Percentiles rank a stretch among this genome's conserved stretches.
phyloP scores from a whole-genome alignment of 2,797 vertebrate genomes.

The Pseudopleuronectes americanus region DNA sequence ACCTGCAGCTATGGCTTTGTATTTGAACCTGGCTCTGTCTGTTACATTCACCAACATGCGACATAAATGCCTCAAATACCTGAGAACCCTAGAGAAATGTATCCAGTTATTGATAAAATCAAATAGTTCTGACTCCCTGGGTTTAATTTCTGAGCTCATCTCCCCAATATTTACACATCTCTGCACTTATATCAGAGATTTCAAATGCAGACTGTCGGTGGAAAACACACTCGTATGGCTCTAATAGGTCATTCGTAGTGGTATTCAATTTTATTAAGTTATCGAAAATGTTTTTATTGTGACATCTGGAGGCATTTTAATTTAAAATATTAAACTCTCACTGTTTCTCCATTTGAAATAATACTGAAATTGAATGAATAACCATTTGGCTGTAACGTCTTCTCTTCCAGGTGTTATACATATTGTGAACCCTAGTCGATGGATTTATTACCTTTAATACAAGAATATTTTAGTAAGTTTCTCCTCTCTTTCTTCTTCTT shows the following conservation, averaged over 20 bases:
- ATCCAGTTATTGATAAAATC: background rate
- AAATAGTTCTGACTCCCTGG: slow-evolving; percentile 6
- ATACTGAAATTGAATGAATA: background rate
- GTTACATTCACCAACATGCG: slow-evolving; percentile 20
- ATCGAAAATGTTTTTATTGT: no score
- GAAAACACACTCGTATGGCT: no score
- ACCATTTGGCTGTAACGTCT: slow-evolving; percentile 14
- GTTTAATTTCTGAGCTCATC: no score
- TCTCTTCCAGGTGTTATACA: slow-evolving; percentile 76
- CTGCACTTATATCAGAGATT: background rate
- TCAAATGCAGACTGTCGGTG: background rate
- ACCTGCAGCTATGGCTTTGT: slow-evolving; percentile 55
- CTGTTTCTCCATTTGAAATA: background rate
- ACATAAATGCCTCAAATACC: slow-evolving; percentile 46
- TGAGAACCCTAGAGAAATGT: slow-evolving; percentile 1
- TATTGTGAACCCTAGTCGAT: slow-evolving; percentile 78
- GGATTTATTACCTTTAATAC: slow-evolving; percentile 82
- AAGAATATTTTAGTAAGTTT: slow-evolving; percentile 82
- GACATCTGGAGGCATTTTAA: no score
- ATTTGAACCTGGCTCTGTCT: slow-evolving; percentile 60
- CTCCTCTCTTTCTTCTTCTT: slow-evolving; percentile 2
- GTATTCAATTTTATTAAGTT: no score
- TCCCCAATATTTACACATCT: background rate
- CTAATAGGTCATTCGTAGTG: no score
- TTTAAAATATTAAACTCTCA: no score